Evolutionary conservation across 2,888 invertebrate species (phyloP).

Genomic region (Drosophila melanosoma): DNA sequence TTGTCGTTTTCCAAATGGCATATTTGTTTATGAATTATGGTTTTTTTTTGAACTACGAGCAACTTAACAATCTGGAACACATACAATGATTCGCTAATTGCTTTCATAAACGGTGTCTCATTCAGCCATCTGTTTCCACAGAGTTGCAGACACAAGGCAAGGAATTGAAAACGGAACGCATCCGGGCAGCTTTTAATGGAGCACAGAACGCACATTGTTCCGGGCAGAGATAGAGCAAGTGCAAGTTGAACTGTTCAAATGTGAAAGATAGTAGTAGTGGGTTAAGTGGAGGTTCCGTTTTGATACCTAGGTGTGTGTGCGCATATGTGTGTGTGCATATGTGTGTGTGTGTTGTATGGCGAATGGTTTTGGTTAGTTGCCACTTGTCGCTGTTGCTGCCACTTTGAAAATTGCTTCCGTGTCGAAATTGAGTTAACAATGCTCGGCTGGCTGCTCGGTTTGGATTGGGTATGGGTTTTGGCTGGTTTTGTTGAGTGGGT

Average conservation of each 20-base stretch:
- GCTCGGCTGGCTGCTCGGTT: constrained; percentile 49
- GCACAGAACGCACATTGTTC: constrained; percentile 15
- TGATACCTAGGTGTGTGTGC: not conserved
- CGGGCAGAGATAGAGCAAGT: not conserved
- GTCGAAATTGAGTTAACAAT: constrained; percentile 77
- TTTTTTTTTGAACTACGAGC: not conserved
- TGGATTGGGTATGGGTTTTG: constrained; percentile 2
- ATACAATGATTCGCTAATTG: constrained; percentile 35
- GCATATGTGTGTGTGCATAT: not conserved
- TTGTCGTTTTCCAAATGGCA: not conserved
- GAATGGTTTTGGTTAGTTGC: constrained; percentile 27
- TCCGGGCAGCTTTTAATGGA: constrained; percentile 49
- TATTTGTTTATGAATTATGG: not conserved
- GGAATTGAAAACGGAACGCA: constrained; percentile 7
- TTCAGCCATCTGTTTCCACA: not conserved
- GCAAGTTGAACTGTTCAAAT: not conserved
- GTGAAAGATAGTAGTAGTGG: not conserved
- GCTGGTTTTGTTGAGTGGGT: not conserved
- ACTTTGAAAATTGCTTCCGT: constrained; percentile 73
- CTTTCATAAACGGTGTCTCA: constrained; percentile 7
- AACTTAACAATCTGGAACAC: not conserved
- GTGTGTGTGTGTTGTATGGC: not conserved
- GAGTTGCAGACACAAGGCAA: not conserved
- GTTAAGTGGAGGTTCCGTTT: not conserved
- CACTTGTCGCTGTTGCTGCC: constrained; percentile 59